Evolutionary conservation across 2,113 vertebrate genomes (phyloP).

Genomic region (Isurus oxyrinchus): DNA sequence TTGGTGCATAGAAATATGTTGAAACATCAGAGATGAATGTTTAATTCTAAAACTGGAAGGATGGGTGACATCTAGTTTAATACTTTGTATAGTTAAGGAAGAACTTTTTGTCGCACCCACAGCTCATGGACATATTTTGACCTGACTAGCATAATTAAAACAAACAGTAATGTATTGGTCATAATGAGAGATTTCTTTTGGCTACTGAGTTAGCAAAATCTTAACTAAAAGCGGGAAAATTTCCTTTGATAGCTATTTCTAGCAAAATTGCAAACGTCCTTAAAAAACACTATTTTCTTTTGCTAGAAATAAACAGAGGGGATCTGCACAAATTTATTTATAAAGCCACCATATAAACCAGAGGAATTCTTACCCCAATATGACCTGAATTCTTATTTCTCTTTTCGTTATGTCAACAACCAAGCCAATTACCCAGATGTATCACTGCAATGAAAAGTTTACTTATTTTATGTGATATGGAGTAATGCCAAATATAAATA

Average conservation of each 20-base stretch:
- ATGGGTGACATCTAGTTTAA: neutral
- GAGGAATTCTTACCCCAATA: neutral
- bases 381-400: neutral
- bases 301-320: neutral
- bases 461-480: conserved; percentile 6
- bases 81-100: neutral
- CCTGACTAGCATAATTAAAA: neutral
- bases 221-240: neutral
- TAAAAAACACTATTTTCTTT: neutral
- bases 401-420: neutral
- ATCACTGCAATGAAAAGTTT: neutral
- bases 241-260: neutral
- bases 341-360: neutral
- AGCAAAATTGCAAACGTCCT: neutral
- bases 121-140: neutral
- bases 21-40: neutral
- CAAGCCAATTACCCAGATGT: neutral
- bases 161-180: neutral
- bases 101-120: neutral
- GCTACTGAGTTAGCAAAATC: neutral
- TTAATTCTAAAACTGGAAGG: neutral
- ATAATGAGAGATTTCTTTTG: neutral
- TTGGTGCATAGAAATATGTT: neutral
- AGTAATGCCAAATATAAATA: neutral
- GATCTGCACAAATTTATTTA: neutral